Evolutionary conservation across 2,113 vertebrate genomes (phyloP).

Genomic region (Mystacornis crossleyi): DNA sequence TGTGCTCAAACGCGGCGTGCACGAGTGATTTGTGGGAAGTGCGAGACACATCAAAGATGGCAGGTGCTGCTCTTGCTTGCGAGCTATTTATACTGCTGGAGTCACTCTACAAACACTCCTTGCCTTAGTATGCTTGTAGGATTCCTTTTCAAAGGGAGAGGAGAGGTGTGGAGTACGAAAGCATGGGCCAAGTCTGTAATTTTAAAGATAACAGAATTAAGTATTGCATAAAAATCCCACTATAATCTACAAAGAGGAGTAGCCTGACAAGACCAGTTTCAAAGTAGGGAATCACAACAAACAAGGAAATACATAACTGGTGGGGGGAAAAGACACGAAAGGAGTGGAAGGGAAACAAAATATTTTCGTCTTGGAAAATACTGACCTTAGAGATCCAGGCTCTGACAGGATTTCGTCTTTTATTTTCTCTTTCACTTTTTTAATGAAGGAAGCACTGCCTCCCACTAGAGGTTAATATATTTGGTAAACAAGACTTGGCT

Average conservation of each 20-base stretch:
- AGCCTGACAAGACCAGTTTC: background rate
- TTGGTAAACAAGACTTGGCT: background rate
- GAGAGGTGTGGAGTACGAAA: background rate
- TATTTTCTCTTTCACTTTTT: background rate
- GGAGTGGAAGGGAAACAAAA: background rate
- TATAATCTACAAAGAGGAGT: background rate
- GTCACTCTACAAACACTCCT: background rate
- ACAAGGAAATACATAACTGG: background rate
- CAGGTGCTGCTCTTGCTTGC: slow-evolving; percentile 27
- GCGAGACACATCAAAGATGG: slow-evolving; percentile 9
- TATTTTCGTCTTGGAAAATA: background rate
- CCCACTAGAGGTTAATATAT: background rate
- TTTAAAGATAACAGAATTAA: background rate
- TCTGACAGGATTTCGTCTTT: background rate
- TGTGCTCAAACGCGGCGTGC: background rate
- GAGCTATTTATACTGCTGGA: background rate
- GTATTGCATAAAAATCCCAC: background rate
- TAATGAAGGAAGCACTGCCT: background rate
- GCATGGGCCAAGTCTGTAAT: background rate
- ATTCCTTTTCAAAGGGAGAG: background rate
- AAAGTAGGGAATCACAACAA: background rate
- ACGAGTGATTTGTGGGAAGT: slow-evolving; percentile 42
- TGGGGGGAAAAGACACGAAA: background rate
- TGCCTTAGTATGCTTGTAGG: background rate
- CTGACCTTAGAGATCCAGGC: background rate